These are phyloP conservation scores for Aegotheles bennettii DNA, from an alignment of 2,113 vertebrate genomes.

Conservation along the genomic window DNA sequence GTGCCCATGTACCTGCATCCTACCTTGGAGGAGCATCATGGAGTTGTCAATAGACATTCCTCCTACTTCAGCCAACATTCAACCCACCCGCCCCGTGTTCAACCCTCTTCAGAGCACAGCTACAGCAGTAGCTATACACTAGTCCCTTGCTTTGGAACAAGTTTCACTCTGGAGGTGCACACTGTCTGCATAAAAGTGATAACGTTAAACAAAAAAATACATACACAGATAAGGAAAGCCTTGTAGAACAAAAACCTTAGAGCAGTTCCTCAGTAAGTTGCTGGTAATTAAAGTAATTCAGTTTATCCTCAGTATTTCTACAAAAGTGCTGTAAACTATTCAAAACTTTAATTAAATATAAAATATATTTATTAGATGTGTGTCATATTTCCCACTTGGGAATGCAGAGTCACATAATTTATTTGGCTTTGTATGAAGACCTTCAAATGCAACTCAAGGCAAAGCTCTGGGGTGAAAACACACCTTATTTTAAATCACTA, in stretches of 20 bases:
- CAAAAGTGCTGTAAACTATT: neutral
- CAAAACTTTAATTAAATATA: neutral
- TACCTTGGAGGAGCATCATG: fast-evolving
- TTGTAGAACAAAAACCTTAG: neutral
- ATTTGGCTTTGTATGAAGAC: neutral
- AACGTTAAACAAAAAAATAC: neutral
- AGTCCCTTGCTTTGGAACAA: neutral
- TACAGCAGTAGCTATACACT: neutral
- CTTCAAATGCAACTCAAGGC: neutral
- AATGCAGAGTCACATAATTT: neutral
- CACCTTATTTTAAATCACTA: neutral
- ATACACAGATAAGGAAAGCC: neutral
- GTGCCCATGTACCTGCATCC: fast-evolving
- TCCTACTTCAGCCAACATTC: neutral
- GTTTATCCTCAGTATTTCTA: neutral
- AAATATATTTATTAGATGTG: neutral
- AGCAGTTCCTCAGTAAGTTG: neutral
- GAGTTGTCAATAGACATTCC: fast-evolving
- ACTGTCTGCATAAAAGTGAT: neutral
- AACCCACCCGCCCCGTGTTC: fast-evolving
- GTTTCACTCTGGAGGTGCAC: neutral
- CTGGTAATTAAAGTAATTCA: neutral
- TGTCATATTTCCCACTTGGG: neutral
- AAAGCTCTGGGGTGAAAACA: neutral
- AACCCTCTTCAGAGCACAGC: neutral